A percentile compares a stretch with the other conserved stretches of the same genome.
Conservation (phyloP, 2,797 vertebrate genomes). For the Melanotaenia nigrans region DNA sequence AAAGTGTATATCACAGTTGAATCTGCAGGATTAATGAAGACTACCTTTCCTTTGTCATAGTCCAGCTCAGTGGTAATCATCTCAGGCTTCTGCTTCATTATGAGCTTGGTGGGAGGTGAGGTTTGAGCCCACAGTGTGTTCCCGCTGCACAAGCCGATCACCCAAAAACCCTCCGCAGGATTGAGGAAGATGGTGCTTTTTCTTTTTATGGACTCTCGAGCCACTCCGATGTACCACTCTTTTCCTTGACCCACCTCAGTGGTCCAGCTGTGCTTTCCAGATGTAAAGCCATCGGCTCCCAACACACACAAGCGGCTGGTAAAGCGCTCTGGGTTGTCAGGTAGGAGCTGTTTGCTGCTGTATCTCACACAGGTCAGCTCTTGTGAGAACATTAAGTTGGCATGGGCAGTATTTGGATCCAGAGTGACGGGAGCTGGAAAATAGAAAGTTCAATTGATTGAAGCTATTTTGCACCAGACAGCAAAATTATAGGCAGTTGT, state of each 20-base stretch:
- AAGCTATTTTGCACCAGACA: background rate
- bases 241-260: constrained; percentile 65
- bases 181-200: constrained; percentile 66
- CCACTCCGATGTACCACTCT: constrained; percentile 77
- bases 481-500: background rate
- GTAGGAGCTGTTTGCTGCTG: constrained; percentile 53
- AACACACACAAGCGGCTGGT: constrained; percentile 69
- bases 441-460: background rate
- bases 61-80: constrained; percentile 76
- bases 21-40: constrained; percentile 64
- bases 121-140: constrained; percentile 74
- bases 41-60: constrained; percentile 74
- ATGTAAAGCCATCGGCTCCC: constrained; percentile 61
- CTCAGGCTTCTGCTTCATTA: constrained; percentile 62
- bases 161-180: constrained; percentile 77
- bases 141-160: constrained; percentile 63
- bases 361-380: constrained; percentile 70
- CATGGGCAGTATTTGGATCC: constrained; percentile 79
- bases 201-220: constrained; percentile 71
- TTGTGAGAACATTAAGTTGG: constrained; percentile 69
- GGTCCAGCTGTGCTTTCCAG: constrained; percentile 78
- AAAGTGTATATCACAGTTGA: constrained; percentile 67
- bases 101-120: constrained; percentile 52
- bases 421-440: constrained; percentile 67
- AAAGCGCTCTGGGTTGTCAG: constrained; percentile 75